Evolutionary conservation across 2,113 vertebrate genomes (phyloP).

Genomic region (Gallinago paraguaiae): DNA sequence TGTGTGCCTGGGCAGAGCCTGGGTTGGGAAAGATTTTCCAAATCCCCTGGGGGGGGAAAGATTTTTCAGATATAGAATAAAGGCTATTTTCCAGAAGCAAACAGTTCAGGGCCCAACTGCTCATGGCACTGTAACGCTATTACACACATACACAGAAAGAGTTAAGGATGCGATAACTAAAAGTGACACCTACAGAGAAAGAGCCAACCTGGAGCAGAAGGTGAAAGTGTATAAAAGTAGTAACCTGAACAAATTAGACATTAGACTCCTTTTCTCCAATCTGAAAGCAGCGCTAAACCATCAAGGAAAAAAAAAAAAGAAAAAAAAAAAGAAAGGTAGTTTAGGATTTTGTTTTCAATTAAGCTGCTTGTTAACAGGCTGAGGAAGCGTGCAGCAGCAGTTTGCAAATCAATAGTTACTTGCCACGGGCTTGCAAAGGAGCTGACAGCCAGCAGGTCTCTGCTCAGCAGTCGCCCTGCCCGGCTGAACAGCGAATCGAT

Average conservation of each 20-base stretch:
- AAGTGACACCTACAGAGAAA: not conserved
- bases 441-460: not conserved
- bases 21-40: not conserved
- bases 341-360: slow-evolving; percentile 20
- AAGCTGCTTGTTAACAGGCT: not conserved
- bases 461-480: not conserved
- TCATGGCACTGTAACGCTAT: accelerated
- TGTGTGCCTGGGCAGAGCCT: not conserved
- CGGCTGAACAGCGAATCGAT: not conserved
- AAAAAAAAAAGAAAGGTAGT: no score
- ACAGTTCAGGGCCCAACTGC: not conserved
- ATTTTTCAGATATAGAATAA: not conserved
- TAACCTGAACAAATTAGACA: not conserved
- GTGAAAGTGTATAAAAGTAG: not conserved
- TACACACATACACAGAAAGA: not conserved
- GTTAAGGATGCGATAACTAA: not conserved
- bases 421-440: not conserved
- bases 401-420: slow-evolving; percentile 2
- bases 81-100: not conserved
- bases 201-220: not conserved
- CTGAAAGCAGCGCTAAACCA: not conserved
- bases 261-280: not conserved
- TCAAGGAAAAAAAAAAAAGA: not conserved
- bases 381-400: not conserved
- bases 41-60: not conserved